A percentile compares a stretch with the other conserved stretches of the same genome.
Conservation (phyloP, 2,797 vertebrate genomes). For the Karalla daura region DNA sequence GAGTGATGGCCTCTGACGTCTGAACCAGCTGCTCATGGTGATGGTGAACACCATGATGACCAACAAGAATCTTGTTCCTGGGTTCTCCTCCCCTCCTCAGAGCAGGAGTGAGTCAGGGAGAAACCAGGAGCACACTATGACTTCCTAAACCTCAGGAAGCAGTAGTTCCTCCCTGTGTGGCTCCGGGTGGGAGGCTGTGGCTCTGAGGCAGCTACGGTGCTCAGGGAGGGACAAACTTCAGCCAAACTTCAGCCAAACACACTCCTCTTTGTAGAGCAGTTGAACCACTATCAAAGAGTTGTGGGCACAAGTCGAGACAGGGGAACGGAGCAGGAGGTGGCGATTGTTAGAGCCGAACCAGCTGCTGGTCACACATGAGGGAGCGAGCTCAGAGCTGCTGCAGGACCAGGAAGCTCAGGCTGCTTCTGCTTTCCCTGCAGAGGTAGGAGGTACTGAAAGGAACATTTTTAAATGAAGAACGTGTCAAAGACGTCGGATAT, state of each 20-base stretch:
- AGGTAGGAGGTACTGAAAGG: too few species aligned
- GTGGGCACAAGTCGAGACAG: slow-evolving; percentile 51
- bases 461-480: too few species aligned
- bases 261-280: slow-evolving; percentile 30
- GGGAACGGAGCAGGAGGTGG: slow-evolving; percentile 43
- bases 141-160: slow-evolving; percentile 44
- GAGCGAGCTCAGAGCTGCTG: background rate
- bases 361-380: background rate
- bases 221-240: slow-evolving; percentile 15
- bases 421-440: too few species aligned
- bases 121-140: slow-evolving; percentile 7
- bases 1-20: background rate
- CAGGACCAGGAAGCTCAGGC: too few species aligned
- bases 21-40: slow-evolving; percentile 2
- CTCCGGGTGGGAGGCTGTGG: slow-evolving; percentile 7
- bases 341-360: slow-evolving; percentile 36
- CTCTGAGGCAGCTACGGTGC: slow-evolving; percentile 24
- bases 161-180: slow-evolving; percentile 25
- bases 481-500: too few species aligned
- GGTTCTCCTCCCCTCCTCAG: slow-evolving; percentile 28
- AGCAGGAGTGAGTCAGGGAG: slow-evolving; percentile 32
- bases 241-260: too few species aligned
- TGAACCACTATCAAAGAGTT: slow-evolving; percentile 62
- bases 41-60: background rate
- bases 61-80: slow-evolving; percentile 22